Conservation (phyloP, 2,888 invertebrate species). For the Phasia obesa region DNA sequence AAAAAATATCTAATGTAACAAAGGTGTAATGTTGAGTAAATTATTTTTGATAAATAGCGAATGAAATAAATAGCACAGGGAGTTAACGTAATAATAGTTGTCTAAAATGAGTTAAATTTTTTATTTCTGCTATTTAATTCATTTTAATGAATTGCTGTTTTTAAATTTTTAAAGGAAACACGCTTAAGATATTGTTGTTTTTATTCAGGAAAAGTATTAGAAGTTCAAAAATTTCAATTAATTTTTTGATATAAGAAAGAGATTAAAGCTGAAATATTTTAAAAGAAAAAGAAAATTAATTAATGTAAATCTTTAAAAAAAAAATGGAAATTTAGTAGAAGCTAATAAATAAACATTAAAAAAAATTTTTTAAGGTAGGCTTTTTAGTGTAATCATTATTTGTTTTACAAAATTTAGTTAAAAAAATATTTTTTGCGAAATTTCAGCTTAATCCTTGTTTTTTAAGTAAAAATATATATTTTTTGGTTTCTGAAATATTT, state of each 20-base stretch:
- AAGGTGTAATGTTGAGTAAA: slow-evolving; percentile 32
- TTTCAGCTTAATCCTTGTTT: no score
- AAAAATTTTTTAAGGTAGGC: no score
- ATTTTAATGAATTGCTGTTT: slow-evolving; percentile 1
- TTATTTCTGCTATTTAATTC: not conserved
- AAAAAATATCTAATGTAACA: not conserved
- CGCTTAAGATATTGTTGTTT: no score
- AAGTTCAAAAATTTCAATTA: slow-evolving; percentile 10
- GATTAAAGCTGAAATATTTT: not conserved
- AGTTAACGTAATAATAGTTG: not conserved
- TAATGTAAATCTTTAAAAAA: not conserved
- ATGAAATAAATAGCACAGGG: slow-evolving; percentile 25
- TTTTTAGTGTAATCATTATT: no score
- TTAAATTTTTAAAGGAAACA: not conserved
- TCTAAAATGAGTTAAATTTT: not conserved
- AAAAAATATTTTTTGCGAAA: no score
- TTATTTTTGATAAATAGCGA: slow-evolving; percentile 27
- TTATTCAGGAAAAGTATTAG: no score
- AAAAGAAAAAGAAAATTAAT: not conserved
- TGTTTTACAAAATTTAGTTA: no score
- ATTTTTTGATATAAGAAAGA: not conserved
- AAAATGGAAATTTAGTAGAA: not conserved
- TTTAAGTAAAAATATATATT: no score
- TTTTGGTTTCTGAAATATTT: no score
- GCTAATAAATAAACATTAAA: no score